Conservation (phyloP, 2,113 vertebrate genomes). For the Cromileptes altivelis region DNA sequence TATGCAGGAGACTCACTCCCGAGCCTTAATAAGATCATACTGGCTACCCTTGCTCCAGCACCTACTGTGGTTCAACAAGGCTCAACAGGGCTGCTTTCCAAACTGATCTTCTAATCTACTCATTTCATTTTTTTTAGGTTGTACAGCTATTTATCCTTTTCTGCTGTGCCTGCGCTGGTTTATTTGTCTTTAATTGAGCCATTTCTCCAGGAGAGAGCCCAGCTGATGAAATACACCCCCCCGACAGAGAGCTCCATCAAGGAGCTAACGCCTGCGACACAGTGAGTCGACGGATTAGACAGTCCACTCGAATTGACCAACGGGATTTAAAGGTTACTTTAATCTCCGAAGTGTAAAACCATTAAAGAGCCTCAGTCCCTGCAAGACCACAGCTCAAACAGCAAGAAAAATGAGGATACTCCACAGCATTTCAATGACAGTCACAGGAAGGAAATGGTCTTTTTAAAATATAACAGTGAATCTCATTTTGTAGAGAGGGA, state of each 20-base stretch:
- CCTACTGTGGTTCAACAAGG: conserved; percentile 31
- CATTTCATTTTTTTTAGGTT: conserved; percentile 64
- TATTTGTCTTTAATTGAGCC: conserved; percentile 61
- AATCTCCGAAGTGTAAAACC: conserved; percentile 79
- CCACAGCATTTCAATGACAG: conserved; percentile 22
- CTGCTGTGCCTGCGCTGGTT: conserved; percentile 27
- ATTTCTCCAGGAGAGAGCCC: conserved; percentile 53
- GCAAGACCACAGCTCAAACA: conserved; percentile 45
- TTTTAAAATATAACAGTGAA: neutral
- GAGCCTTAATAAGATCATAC: conserved; percentile 73
- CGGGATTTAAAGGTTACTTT: conserved; percentile 82
- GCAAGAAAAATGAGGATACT: conserved; percentile 41
- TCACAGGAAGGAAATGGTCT: neutral
- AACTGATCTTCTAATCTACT: conserved; percentile 55
- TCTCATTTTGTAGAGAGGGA: neutral
- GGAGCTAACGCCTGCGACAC: conserved; percentile 50
- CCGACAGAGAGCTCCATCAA: conserved; percentile 32
- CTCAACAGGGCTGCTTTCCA: conserved; percentile 38
- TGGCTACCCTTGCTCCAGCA: conserved; percentile 33
- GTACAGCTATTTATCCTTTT: conserved; percentile 28
- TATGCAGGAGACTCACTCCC: conserved; percentile 60
- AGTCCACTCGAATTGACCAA: conserved; percentile 73
- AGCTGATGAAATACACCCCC: conserved; percentile 27
- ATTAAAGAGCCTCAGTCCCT: conserved; percentile 67
- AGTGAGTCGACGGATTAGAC: conserved; percentile 75